Percentiles rank a stretch among this genome's conserved stretches.
Evolutionary conservation across 2,113 vertebrate genomes (phyloP).

Genomic region (Aegypius monachus): DNA sequence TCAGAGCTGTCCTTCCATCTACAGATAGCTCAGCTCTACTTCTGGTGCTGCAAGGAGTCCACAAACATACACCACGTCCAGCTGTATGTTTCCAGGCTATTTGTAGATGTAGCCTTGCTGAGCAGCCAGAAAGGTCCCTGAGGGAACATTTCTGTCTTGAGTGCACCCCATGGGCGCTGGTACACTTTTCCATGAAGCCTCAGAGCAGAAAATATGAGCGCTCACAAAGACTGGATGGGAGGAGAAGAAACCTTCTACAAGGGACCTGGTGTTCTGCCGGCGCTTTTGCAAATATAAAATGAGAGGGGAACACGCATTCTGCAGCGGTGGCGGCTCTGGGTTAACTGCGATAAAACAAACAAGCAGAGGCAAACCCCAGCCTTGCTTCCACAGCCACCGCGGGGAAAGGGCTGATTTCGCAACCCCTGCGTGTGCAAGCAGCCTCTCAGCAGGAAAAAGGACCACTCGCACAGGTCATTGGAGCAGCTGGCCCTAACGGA

Average conservation of each 20-base stretch:
- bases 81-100: neutral
- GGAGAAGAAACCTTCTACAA: neutral
- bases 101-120: neutral
- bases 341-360: neutral
- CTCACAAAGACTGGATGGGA: neutral
- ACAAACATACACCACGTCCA: accelerated
- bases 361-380: neutral
- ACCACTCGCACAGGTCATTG: neutral
- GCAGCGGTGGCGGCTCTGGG: neutral
- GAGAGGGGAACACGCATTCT: accelerated
- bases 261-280: neutral
- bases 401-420: neutral
- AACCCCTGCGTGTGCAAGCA: neutral
- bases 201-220: neutral
- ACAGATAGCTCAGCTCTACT: neutral
- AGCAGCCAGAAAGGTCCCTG: neutral
- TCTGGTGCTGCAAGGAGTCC: neutral
- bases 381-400: neutral
- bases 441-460: neutral
- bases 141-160: neutral
- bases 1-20: neutral
- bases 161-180: accelerated
- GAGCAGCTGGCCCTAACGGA: neutral
- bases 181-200: neutral
- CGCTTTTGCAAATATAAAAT: neutral